These are phyloP conservation scores for Hydriomena furcata DNA, from an alignment of 2,888 invertebrate species.

Conservation along the genomic window DNA sequence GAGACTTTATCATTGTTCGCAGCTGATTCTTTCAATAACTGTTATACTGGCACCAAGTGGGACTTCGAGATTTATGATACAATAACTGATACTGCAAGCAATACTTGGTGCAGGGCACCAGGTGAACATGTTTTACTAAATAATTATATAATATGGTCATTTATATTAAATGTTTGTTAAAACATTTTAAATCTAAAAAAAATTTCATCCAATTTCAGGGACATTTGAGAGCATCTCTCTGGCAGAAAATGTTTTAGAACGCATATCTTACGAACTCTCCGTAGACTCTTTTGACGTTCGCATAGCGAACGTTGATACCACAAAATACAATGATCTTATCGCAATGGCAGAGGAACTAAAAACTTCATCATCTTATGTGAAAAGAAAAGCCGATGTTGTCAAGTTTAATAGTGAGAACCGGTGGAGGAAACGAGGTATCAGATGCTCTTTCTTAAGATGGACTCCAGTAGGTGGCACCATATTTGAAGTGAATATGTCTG, in stretches of 20 bases:
- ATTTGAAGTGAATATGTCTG: conserved; percentile 79
- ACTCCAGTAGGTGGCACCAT: conserved; percentile 55
- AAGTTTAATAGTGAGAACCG: conserved; percentile 85
- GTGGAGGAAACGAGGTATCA: conserved; percentile 88
- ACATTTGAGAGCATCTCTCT: conserved; percentile 80
- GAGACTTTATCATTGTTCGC: conserved; percentile 40
- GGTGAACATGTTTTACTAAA: conserved; percentile 40
- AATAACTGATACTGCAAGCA: conserved; percentile 50
- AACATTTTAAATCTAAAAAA: neutral
- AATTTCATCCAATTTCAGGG: conserved; percentile 43
- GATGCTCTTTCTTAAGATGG: conserved; percentile 85
- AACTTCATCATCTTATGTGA: conserved; percentile 75
- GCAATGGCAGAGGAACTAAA: conserved; percentile 79
- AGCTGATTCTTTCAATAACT: conserved; percentile 42
- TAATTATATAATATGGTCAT: no score
- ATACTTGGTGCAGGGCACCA: conserved; percentile 54
- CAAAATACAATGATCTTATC: conserved; percentile 47
- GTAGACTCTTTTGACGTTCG: conserved; percentile 83
- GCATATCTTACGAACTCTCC: conserved; percentile 77
- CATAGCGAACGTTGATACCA: conserved; percentile 70
- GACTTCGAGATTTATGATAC: conserved; percentile 43
- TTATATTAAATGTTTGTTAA: neutral
- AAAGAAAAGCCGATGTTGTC: conserved; percentile 70
- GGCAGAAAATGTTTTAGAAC: conserved; percentile 85
- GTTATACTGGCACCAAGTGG: conserved; percentile 50